Evolutionary conservation across 2,797 vertebrate species (phyloP).

Genomic region (Diplodus sargus): DNA sequence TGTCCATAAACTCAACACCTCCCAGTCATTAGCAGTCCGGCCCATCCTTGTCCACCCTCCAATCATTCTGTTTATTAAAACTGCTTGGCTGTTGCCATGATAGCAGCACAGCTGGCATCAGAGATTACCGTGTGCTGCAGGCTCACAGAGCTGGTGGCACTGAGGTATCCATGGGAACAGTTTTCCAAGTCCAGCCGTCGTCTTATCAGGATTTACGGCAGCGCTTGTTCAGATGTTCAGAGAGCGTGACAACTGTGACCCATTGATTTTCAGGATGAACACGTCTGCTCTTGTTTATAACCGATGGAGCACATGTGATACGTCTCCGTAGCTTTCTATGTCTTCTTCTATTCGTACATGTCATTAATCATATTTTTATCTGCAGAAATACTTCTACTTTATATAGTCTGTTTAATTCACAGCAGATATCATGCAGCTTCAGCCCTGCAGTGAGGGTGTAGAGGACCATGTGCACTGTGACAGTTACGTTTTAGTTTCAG

Average conservation of each 20-base stretch:
- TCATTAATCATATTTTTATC: not conserved
- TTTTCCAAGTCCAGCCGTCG: conserved; percentile 31
- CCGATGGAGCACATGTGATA: not conserved
- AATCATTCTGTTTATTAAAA: conserved; percentile 46
- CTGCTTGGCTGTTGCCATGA: conserved; percentile 52
- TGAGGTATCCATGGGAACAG: conserved; percentile 51
- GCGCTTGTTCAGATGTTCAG: conserved; percentile 20
- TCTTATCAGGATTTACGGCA: conserved; percentile 44
- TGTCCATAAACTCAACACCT: conserved; percentile 6
- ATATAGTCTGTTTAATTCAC: conserved; percentile 8
- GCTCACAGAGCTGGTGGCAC: conserved; percentile 39
- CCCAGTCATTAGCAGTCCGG: conserved; percentile 9
- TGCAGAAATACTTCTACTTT: not conserved
- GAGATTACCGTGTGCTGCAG: conserved; percentile 31
- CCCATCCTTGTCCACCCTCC: conserved; percentile 8
- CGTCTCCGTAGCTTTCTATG: not conserved
- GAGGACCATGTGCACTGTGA: not conserved
- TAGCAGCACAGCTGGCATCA: conserved; percentile 61
- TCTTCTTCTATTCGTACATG: not conserved
- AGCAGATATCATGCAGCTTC: not conserved
- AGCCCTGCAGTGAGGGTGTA: not conserved
- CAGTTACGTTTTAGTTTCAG: not conserved
- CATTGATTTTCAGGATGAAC: conserved; percentile 46
- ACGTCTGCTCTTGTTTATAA: conserved; percentile 1
- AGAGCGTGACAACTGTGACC: conserved; percentile 33